Conservation (phyloP, 1,140 invertebrate species). For the Ectropis grisescens region DNA sequence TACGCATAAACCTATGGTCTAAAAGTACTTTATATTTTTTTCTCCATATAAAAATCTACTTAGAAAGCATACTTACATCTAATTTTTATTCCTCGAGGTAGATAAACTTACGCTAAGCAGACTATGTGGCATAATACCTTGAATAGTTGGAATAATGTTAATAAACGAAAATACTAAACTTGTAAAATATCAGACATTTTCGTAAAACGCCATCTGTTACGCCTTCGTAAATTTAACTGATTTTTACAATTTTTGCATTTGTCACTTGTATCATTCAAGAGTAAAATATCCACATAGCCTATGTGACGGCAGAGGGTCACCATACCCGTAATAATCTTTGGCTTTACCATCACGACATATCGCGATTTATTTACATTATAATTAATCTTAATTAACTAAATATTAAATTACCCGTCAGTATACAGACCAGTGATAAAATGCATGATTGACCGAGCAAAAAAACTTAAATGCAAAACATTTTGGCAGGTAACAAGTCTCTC, state of each 20-base stretch:
- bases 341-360: constrained; percentile 69
- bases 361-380: constrained; percentile 55
- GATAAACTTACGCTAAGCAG: constrained; percentile 62
- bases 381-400: constrained; percentile 24
- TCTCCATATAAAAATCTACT: constrained; percentile 67
- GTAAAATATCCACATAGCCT: constrained; percentile 31
- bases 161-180: too few relatives aligned
- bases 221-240: too few relatives aligned
- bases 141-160: too few relatives aligned
- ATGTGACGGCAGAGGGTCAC: constrained; percentile 69
- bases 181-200: too few relatives aligned
- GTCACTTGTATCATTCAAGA: too few relatives aligned
- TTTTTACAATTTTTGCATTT: too few relatives aligned
- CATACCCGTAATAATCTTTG: constrained; percentile 71
- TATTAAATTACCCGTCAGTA: too few relatives aligned
- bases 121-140: constrained; percentile 39
- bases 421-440: too few relatives aligned
- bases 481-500: too few relatives aligned
- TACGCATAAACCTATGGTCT: constrained; percentile 43
- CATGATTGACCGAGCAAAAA: constrained; percentile 12
- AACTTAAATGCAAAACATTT: constrained; percentile 20
- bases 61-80: constrained; percentile 55
- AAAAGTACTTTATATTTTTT: constrained; percentile 46
- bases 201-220: too few relatives aligned
- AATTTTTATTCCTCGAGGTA: constrained; percentile 64